Percentiles rank a stretch among this genome's conserved stretches.
These are phyloP conservation scores for Acanthurus leucopareius DNA, from an alignment of 2,797 vertebrate species.

Conservation along the genomic window DNA sequence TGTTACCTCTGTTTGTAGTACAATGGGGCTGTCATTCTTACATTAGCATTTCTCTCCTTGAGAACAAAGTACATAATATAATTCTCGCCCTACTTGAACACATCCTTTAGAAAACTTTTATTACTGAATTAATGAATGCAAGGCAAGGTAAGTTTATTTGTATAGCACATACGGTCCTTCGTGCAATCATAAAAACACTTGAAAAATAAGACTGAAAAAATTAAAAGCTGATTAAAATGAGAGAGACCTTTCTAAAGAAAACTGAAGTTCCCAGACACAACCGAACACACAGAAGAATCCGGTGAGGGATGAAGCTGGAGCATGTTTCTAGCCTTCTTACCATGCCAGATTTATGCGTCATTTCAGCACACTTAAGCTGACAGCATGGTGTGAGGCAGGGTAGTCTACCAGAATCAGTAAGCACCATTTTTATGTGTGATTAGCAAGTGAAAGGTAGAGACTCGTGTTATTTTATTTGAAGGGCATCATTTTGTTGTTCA, in stretches of 20 bases:
- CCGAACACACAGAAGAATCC: conserved; percentile 2
- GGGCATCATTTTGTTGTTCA: not conserved
- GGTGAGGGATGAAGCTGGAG: conserved; percentile 21
- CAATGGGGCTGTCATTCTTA: not conserved
- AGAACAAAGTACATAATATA: conserved; percentile 1
- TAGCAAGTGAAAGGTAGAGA: not conserved
- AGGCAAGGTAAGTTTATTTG: not conserved
- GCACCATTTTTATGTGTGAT: not conserved
- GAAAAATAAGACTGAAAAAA: not conserved
- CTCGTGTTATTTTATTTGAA: not conserved
- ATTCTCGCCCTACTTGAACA: not conserved
- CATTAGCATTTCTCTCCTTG: conserved; percentile 13
- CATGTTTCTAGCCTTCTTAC: not conserved
- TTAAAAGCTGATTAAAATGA: not conserved
- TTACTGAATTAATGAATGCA: not conserved
- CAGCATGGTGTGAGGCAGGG: not conserved
- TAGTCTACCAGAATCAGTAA: not conserved
- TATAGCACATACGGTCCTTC: not conserved
- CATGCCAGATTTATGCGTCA: not conserved
- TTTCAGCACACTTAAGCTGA: not conserved
- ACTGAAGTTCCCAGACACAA: not conserved
- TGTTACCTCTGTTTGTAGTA: not conserved
- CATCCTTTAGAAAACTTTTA: not conserved
- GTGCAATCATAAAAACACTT: not conserved
- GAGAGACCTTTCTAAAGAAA: not conserved